A percentile compares a stretch with the other conserved stretches of the same genome.
These are phyloP conservation scores for Andrena trimmerana DNA, from an alignment of 2,888 invertebrate species.

Conservation along the genomic window DNA sequence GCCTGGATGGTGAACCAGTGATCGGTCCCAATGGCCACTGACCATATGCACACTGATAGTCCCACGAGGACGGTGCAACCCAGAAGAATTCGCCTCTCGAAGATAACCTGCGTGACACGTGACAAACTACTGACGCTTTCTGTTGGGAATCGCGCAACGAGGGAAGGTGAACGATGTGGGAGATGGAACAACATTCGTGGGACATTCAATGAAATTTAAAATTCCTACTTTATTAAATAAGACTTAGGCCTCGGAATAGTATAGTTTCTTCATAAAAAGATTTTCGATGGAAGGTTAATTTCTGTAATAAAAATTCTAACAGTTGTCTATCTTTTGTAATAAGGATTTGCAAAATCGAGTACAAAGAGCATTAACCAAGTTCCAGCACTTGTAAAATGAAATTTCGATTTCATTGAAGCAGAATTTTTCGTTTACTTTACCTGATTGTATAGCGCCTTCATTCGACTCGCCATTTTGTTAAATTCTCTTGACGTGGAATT, in stretches of 20 bases:
- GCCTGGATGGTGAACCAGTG: constrained; percentile 89
- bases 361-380: no score
- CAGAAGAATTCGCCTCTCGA: constrained; percentile 91
- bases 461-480: constrained; percentile 75
- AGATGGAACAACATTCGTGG: not conserved
- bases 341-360: no score
- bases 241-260: no score
- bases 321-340: no score
- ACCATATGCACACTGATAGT: constrained; percentile 90
- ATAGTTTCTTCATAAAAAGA: no score
- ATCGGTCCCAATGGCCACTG: constrained; percentile 90
- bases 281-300: no score
- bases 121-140: not conserved
- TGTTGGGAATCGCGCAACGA: not conserved
- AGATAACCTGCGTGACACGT: constrained; percentile 85
- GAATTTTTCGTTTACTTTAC: constrained; percentile 48
- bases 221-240: no score
- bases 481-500: not conserved
- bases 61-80: constrained; percentile 90
- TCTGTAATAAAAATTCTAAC: no score
- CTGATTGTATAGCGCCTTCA: constrained; percentile 79
- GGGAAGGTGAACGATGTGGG: not conserved
- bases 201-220: no score
- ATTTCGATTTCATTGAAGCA: not conserved
- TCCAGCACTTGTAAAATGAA: not conserved